Evolutionary conservation across 35 echinoderm and acorn worm genomes (phyloP).

Genomic region (Lytechinus variegatus): DNA sequence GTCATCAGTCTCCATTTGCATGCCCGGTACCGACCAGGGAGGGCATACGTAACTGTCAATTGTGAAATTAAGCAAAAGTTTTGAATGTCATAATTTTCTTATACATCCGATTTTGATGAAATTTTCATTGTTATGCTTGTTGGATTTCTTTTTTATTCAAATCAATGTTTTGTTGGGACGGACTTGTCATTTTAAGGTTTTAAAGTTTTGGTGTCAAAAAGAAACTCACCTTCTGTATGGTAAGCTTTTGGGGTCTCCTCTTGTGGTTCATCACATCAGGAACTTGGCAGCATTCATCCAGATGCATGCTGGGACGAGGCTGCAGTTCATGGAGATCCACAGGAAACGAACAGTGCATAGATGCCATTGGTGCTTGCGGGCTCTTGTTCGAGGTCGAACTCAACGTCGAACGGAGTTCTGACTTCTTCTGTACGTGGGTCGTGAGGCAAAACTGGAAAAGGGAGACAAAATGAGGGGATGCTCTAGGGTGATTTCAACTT

Average conservation of each 20-base stretch:
- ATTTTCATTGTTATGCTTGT: no score
- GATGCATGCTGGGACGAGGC: background rate
- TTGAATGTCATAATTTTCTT: no score
- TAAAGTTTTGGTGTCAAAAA: no score
- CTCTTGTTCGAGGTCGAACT: background rate
- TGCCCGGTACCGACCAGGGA: no score
- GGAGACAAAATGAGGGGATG: background rate
- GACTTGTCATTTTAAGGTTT: no score
- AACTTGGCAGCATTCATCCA: conserved; percentile 44
- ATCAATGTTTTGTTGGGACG: no score
- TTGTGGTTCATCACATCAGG: conserved; percentile 14
- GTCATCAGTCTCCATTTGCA: no score
- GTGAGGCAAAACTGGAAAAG: background rate
- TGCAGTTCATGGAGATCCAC: background rate
- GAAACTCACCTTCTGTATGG: background rate
- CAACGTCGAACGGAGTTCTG: background rate
- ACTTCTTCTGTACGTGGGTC: background rate
- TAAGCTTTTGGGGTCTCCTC: background rate
- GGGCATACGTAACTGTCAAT: no score
- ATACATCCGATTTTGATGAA: no score
- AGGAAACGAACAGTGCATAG: background rate
- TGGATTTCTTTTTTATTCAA: no score
- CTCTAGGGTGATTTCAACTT: no score
- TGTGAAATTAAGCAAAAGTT: no score
- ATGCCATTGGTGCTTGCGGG: background rate